Conservation (phyloP, 2,113 vertebrate genomes). For the Bagarius yarrelli region DNA sequence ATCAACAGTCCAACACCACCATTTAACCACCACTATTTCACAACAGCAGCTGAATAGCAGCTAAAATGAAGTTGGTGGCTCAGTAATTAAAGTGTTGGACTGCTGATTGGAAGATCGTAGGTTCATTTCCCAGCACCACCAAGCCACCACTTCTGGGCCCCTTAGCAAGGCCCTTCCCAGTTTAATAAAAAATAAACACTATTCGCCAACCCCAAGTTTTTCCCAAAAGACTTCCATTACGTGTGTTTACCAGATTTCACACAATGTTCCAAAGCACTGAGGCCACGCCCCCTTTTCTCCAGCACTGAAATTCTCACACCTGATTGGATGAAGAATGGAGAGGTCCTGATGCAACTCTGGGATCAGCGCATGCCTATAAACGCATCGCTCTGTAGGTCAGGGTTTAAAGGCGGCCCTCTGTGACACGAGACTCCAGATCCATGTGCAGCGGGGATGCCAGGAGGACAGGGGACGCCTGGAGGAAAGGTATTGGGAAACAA, state of each 20-base stretch:
- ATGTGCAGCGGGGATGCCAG: background rate
- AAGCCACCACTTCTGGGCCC: too few relatives aligned
- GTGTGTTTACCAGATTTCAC: background rate
- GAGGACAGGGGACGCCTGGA: conserved; percentile 2
- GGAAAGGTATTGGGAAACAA: background rate
- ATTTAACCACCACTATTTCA: too few relatives aligned
- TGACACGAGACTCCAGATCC: background rate
- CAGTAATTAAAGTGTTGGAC: too few relatives aligned
- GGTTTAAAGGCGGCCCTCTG: background rate
- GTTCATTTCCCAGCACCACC: too few relatives aligned
- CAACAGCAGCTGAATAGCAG: too few relatives aligned
- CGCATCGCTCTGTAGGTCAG: background rate
- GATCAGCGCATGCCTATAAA: background rate
- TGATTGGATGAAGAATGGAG: background rate
- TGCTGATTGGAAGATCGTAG: too few relatives aligned
- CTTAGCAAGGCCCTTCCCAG: too few relatives aligned
- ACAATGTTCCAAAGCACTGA: background rate
- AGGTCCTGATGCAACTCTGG: background rate
- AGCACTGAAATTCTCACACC: background rate
- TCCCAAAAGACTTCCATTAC: background rate
- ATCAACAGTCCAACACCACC: too few relatives aligned
- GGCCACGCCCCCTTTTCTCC: background rate
- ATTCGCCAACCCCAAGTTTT: background rate
- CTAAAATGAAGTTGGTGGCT: too few relatives aligned
- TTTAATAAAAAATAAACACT: too few relatives aligned